These are phyloP conservation scores for Canis aureus DNA, from an alignment of 2,113 vertebrate species.

Conservation along the genomic window DNA sequence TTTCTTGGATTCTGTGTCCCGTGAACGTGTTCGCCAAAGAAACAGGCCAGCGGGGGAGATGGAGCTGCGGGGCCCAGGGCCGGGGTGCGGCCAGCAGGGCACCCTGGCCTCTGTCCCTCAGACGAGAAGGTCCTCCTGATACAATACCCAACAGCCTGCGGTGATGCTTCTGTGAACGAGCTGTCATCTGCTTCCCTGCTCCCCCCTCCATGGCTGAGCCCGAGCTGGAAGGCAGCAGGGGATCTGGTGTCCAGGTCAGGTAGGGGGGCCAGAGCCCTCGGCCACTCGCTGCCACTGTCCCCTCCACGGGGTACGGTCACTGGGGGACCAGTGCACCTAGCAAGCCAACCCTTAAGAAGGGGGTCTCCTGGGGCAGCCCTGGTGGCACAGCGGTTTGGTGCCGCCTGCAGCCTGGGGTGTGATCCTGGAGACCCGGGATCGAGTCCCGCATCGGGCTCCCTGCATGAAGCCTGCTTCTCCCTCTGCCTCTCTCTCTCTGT, in stretches of 20 bases:
- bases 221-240: not conserved
- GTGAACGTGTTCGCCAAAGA: too few relatives aligned
- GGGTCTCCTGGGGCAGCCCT: not conserved
- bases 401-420: too few relatives aligned
- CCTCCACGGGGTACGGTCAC: not conserved
- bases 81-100: not conserved
- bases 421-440: too few relatives aligned
- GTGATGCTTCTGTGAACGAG: not conserved
- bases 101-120: not conserved
- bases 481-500: too few relatives aligned
- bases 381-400: too few relatives aligned
- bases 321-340: not conserved
- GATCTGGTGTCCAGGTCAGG: not conserved
- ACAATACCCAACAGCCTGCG: fast-evolving
- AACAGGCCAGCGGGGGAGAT: too few relatives aligned
- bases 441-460: too few relatives aligned
- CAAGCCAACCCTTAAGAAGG: too few relatives aligned
- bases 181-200: not conserved
- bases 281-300: not conserved
- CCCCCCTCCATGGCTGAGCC: not conserved
- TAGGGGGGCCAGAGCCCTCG: not conserved
- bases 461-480: too few relatives aligned
- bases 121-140: not conserved
- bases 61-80: not conserved
- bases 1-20: not conserved